Evolutionary conservation across 2,888 invertebrate species (phyloP), one percentile per base, ranked within the genome.

Genomic region (Torymus aiolomorphi): DNA sequence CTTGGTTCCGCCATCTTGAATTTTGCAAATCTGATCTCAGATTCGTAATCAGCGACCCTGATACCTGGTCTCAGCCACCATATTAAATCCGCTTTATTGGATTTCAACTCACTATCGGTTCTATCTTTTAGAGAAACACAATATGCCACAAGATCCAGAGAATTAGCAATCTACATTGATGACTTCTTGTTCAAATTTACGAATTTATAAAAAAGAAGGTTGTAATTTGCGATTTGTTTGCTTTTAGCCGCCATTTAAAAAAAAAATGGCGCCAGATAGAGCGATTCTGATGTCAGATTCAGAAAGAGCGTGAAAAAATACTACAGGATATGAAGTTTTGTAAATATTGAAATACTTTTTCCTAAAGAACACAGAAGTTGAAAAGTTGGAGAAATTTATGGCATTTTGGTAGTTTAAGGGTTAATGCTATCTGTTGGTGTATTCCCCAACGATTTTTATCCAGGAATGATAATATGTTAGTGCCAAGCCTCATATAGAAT

Each of bases 81-180:
- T 63, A 24, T 63, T 63, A 42, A 24, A 31, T 63, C 24, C 16
- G 62, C 31, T 31, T 13, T 31, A 31, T 63, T 31, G 42, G n/a
- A 63, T 31, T 63, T 63, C 31, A 63, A 31, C 62, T 63, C 16
- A 63, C 62, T 63, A 63, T 63, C 42, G 31, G n/a, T 63, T 16
- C 42, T 63, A 63, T 31, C 42, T 63, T 63, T 63, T 63, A 63
- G 62, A 24, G 31, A 63, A 63, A 63, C 31, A 63, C n/a, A n/a
- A 63, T 63, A 63, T 63, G 62, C 62, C 42, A 42, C 31, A 24
- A 31, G 13, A 63, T 63, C 16, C 31, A 63, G n/a, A 63, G 62
- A 63, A 42, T 31, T n/a, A n/a, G n/a, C n/a, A n/a, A n/a, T n/a
- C n/a, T n/a, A n/a, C n/a, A n/a, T n/a, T n/a, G n/a, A n/a, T 63